phyloP scores from a whole-genome alignment of 2,797 vertebrate species.

The Pseudomugil gertrudae region DNA sequence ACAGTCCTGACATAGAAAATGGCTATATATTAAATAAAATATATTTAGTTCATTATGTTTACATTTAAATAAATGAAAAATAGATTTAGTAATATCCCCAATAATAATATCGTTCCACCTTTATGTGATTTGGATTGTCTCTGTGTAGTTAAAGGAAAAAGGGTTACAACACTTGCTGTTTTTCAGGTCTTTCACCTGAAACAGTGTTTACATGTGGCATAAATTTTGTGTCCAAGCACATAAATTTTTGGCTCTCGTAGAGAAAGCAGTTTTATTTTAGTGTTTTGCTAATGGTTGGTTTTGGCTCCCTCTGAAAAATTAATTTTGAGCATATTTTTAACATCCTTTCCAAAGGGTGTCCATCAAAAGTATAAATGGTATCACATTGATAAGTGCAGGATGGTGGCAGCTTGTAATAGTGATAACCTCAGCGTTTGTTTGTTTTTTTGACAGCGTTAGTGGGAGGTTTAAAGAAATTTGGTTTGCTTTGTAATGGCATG shows the following conservation, averaged over 20 bases:
- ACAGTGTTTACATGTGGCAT: not conserved
- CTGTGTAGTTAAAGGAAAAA: not conserved
- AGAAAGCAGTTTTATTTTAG: not conserved
- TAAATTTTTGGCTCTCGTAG: not conserved
- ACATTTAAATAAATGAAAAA: too few relatives aligned
- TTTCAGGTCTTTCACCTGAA: not conserved
- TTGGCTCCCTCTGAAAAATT: not conserved
- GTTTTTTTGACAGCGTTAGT: not conserved
- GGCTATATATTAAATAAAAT: not conserved
- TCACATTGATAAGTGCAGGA: not conserved
- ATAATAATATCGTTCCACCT: too few relatives aligned
- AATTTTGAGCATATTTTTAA: not conserved
- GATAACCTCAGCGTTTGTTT: not conserved
- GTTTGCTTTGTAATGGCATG: slow-evolving; percentile 13
- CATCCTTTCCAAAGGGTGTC: not conserved
- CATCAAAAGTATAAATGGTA: not conserved
- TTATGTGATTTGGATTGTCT: too few relatives aligned
- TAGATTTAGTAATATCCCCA: too few relatives aligned
- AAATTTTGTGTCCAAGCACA: not conserved
- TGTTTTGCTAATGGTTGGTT: not conserved
- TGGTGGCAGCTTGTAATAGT: not conserved
- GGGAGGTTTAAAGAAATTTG: not conserved
- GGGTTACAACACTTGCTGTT: not conserved
- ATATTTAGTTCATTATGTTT: too few relatives aligned
- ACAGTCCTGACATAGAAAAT: not conserved